Percentiles rank a stretch among this genome's conserved stretches.
Evolutionary conservation across 2,113 vertebrate species (phyloP).

Genomic region (Serinus canaria): DNA sequence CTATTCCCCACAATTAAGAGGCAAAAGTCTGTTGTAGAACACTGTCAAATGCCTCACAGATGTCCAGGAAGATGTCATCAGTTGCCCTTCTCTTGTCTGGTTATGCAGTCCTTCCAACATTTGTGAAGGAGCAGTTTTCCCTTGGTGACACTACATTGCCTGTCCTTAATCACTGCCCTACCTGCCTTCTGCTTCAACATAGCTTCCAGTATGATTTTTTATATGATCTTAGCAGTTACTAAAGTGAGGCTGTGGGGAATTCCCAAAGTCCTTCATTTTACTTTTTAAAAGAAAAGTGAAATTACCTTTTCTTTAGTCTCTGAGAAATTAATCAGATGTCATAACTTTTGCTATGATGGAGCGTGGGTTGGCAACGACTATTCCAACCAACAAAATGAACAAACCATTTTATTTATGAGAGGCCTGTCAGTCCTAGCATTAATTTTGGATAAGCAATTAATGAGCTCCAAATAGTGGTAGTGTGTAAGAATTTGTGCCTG

Average conservation of each 20-base stretch:
- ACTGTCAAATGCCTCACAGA: neutral
- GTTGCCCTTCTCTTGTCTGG: neutral
- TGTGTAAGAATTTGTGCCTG: too few species aligned
- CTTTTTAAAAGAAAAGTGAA: neutral
- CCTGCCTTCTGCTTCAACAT: neutral
- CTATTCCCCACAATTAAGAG: neutral
- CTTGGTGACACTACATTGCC: accelerated
- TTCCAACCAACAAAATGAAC: neutral
- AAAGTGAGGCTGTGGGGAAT: neutral
- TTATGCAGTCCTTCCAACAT: neutral
- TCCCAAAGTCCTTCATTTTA: neutral
- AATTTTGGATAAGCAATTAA: neutral
- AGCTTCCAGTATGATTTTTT: neutral
- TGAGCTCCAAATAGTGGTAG: neutral
- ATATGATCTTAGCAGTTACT: neutral
- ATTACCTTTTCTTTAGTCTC: neutral
- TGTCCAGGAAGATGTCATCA: neutral
- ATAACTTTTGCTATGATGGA: neutral
- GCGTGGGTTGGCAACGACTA: neutral
- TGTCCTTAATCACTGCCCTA: neutral
- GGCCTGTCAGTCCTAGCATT: neutral
- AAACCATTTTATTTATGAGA: neutral
- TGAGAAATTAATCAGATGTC: neutral
- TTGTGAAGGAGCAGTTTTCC: neutral
- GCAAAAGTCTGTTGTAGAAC: neutral